Base-by-base conservation (phyloP, 1,140 invertebrate genomes). In the Rhynchophorus ferrugineus region DNA sequence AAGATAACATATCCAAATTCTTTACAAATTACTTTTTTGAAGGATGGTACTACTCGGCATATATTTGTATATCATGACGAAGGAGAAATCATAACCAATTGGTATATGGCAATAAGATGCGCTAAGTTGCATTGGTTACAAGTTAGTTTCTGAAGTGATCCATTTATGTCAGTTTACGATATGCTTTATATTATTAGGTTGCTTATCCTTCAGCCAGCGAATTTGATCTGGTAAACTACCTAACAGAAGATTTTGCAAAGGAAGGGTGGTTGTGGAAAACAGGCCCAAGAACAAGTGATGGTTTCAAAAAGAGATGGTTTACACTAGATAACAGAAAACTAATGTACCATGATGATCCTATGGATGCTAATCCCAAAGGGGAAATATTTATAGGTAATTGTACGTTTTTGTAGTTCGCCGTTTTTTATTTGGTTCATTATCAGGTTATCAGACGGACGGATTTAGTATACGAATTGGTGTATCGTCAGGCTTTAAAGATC, bases 241-340 rank as follows among this genome's bases (percentile, higher is more conserved):
- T 93, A 14, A 88, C 87, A 0, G 78, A 80, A 64, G 88, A 91
- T 69, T 93, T 91, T 70, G 71, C 80, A 0, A 78, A 82, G 58
- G 90, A 93, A 75, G 90, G 91, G 6, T 92, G 83, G 79, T 71
- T 95, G n/a, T 87, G 81, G 82, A 87, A 95, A 75, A 92, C 89
- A 5, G 91, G 91, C 2, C 89, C 90, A 1, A 73, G 80, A 51
- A 74, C 78, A 3, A 81, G 79, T 11, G 89, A 93, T 66, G 83
- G 82, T 1, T 93, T 88, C 63, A 84, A 85, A 59, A 84, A 85
- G 62, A 70, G 89, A 36, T 94, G 89, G 89, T 92, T 93, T 62
- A 90, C 87, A 0, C 66, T 94, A n/a, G 89, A 92, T 62, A 81
- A 85, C 57, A 78, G 90, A 44, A 92, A 92, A 71, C 73, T 95